Evolutionary conservation across 2,113 vertebrate species (phyloP), one percentile per base, ranked within the genome.

Genomic region (Tiliqua scincoides): DNA sequence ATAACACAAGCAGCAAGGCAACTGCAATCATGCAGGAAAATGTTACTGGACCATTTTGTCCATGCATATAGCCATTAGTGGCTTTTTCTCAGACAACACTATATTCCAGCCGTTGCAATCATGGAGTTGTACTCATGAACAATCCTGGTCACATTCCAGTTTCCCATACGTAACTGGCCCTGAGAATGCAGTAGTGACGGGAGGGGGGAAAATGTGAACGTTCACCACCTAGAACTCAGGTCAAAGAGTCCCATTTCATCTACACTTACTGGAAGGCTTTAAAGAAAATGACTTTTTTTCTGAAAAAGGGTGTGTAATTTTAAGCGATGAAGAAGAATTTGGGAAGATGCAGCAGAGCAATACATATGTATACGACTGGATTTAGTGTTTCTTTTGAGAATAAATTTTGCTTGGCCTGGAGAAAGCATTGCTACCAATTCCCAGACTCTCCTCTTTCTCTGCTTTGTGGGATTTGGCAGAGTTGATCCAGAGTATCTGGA

Each of bases 281-380:
- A 52, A 84, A 23, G 7, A 0, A 62, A 2, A 65, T 32, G 63
- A 5, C 84, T 27, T 48, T 18, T 35, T 35, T 35, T 35, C 43
- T 48, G 43, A 48, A 48, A 48, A 48, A 4, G 20, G 12, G 27
- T 35, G 68, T 68, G 3, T 1, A 63, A 2, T 79, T 83, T 88
- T 30, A 86, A 85, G 72, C 0, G 0, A 25, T 43, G 17, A 85
- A 52, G 2, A 30, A 70, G 0, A 82, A 75, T 82, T 84, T 73
- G 80, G 80, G 62, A 70, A 40, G 32, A 71, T 30, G 1, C 11
- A 65, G 1, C 20, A 37, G 78, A 87, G 20, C 0, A 89, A 57
- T 1, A 40, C 78, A 3, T 59, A 0, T 0, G 0, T 59, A 0
- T 0, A 0, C 23, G 2, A 1, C 0, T 76, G 40, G 0, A 3